Conservation (phyloP, 2,113 vertebrate genomes). For the Willisornis vidua region DNA sequence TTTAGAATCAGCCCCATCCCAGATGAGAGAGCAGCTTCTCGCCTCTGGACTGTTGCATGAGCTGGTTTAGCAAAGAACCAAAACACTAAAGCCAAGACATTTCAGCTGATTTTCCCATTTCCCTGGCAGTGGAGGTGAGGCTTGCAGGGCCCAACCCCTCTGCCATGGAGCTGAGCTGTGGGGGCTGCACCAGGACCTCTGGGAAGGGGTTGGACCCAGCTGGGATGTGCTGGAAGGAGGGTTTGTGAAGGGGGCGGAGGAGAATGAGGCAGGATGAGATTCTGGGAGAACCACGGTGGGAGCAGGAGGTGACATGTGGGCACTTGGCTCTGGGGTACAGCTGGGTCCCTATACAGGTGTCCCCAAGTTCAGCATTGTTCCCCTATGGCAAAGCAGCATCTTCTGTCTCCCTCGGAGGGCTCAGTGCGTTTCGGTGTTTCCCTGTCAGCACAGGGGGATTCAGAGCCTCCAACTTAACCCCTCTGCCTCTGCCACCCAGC, state of each 20-base stretch:
- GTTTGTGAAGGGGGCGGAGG: background rate
- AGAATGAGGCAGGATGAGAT: fast-evolving
- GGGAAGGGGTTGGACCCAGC: background rate
- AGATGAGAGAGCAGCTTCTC: background rate
- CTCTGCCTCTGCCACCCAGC: background rate
- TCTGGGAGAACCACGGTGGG: fast-evolving
- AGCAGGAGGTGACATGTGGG: fast-evolving
- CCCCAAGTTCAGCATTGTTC: fast-evolving
- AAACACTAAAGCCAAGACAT: background rate
- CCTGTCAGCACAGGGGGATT: fast-evolving
- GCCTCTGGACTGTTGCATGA: background rate
- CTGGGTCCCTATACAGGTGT: background rate
- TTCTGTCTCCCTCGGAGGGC: fast-evolving
- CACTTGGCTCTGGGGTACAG: background rate
- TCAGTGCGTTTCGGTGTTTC: fast-evolving
- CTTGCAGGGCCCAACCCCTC: background rate
- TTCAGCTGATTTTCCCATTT: background rate
- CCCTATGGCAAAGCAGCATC: background rate
- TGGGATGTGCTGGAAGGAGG: background rate
- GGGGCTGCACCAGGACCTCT: background rate
- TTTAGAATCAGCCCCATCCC: background rate
- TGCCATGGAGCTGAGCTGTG: background rate
- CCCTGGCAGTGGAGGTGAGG: background rate
- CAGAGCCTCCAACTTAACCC: background rate
- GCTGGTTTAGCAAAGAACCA: background rate